Percentiles rank a stretch among this genome's conserved stretches.
Conservation (phyloP, 1,140 invertebrate species). For the Sycophaga agraensis region DNA sequence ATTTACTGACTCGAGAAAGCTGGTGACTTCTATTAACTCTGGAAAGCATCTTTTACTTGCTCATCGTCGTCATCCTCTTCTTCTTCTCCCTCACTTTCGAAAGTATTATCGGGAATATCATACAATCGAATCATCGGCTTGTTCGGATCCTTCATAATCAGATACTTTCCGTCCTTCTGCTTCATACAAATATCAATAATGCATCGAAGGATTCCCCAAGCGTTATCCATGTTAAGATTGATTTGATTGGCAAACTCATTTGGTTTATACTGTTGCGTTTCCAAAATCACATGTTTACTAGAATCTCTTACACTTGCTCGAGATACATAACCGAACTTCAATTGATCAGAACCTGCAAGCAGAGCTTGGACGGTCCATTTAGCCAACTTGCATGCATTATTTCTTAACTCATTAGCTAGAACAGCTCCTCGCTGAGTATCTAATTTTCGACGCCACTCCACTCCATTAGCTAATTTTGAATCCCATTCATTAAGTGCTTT, state of each 20-base stretch:
- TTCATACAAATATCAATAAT: slow-evolving; percentile 98
- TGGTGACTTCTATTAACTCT: slow-evolving; percentile 42
- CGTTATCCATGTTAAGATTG: slow-evolving; percentile 99
- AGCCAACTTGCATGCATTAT: slow-evolving; percentile 98
- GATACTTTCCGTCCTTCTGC: slow-evolving; percentile 94
- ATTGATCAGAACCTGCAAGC: slow-evolving; percentile 93
- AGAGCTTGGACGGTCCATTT: slow-evolving; percentile 99
- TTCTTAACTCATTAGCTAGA: slow-evolving; percentile 95
- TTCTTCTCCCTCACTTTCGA: slow-evolving; percentile 95
- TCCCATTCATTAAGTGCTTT: slow-evolving; percentile 99
- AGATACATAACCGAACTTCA: slow-evolving; percentile 99
- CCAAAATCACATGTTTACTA: slow-evolving; percentile 94
- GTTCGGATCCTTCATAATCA: slow-evolving; percentile 99
- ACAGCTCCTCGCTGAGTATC: slow-evolving; percentile 98
- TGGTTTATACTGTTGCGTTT: slow-evolving; percentile 98
- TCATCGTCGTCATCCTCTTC: slow-evolving; percentile 80
- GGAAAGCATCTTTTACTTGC: slow-evolving; percentile 62
- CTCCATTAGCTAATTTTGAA: slow-evolving; percentile 89
- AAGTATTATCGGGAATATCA: slow-evolving; percentile 97
- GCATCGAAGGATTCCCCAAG: slow-evolving; percentile 97
- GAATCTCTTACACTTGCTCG: slow-evolving; percentile 90
- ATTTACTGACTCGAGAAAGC: slow-evolving; percentile 16
- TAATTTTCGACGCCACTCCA: slow-evolving; percentile 97
- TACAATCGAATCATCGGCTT: slow-evolving; percentile 96
- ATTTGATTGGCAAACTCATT: slow-evolving; percentile 98